A percentile compares a stretch with the other conserved stretches of the same genome.
Conservation (phyloP, 2,797 vertebrate species). For the Micropoecilia bifurca region DNA sequence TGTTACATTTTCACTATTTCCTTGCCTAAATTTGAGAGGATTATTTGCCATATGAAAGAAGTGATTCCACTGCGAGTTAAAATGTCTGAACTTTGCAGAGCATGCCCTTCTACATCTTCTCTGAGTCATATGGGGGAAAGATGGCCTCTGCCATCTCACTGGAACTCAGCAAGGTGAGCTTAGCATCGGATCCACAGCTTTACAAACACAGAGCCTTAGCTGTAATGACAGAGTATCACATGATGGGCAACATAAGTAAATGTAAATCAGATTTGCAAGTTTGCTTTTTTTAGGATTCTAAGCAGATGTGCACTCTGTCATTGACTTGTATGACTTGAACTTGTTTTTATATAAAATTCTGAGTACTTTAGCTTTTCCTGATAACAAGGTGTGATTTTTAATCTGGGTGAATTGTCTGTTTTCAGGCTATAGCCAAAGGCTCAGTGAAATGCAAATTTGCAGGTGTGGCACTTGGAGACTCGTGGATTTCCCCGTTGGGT, state of each 20-base stretch:
- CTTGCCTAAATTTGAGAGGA: not conserved
- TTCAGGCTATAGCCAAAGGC: conserved; percentile 84
- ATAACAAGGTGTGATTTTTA: not conserved
- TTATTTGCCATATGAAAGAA: not conserved
- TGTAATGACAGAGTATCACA: not conserved
- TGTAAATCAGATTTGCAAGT: not conserved
- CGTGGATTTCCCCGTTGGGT: conserved; percentile 97
- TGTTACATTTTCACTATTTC: not conserved
- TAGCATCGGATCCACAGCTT: not conserved
- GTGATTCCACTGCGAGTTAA: not conserved
- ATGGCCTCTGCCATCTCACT: conserved; percentile 92
- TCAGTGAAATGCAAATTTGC: conserved; percentile 89
- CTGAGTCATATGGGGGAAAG: conserved; percentile 97
- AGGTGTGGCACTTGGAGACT: conserved; percentile 94
- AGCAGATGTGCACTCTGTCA: not conserved
- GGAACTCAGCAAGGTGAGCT: conserved; percentile 86
- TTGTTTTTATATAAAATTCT: not conserved
- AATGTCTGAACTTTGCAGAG: conserved; percentile 71
- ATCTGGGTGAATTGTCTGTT: not conserved
- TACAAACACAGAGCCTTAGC: not conserved
- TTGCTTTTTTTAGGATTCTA: not conserved
- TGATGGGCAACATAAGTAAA: not conserved
- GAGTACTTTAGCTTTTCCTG: not conserved
- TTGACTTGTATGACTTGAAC: not conserved
- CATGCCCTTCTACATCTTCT: conserved; percentile 95